These are phyloP conservation scores for Dicyrtomina minuta DNA, from an alignment of 2,888 invertebrate genomes.

Conservation along the genomic window DNA sequence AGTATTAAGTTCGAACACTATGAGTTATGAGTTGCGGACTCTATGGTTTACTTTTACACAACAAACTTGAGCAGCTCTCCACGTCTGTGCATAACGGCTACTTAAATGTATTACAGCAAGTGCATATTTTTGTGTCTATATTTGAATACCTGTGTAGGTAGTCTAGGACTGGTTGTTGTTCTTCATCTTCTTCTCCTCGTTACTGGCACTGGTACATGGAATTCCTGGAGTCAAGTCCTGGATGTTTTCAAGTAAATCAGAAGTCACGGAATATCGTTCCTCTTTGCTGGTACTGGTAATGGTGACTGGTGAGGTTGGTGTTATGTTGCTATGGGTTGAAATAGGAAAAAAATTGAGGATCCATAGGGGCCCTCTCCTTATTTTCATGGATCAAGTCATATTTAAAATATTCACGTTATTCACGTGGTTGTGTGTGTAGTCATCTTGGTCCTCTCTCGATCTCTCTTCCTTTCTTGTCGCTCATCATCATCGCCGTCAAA, in stretches of 20 bases:
- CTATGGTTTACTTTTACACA: neutral
- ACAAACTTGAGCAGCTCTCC: neutral
- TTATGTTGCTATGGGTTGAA: neutral
- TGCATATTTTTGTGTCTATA: too few species aligned
- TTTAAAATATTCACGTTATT: slow-evolving; percentile 22
- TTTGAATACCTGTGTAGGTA: too few species aligned
- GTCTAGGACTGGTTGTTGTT: too few species aligned
- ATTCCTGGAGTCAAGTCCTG: slow-evolving; percentile 39
- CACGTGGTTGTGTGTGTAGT: neutral
- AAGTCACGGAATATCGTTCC: slow-evolving; percentile 37
- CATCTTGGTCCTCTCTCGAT: slow-evolving; percentile 3
- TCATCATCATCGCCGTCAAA: slow-evolving; percentile 2
- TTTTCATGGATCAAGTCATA: slow-evolving; percentile 19
- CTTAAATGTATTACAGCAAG: too few species aligned
- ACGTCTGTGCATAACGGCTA: too few species aligned
- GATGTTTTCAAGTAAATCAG: slow-evolving; percentile 41
- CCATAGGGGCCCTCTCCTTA: slow-evolving; percentile 24
- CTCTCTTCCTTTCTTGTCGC: neutral
- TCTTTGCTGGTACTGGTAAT: too few species aligned
- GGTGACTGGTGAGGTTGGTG: neutral
- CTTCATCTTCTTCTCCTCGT: neutral
- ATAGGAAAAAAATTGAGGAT: neutral
- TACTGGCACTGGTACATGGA: slow-evolving; percentile 7
- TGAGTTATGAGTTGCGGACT: slow-evolving; percentile 33
- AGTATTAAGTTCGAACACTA: slow-evolving; percentile 30